Percentiles rank a stretch among this genome's conserved stretches.
These are phyloP conservation scores for Drosophila lacicola DNA, from an alignment of 2,888 invertebrate genomes.

Conservation along the genomic window DNA sequence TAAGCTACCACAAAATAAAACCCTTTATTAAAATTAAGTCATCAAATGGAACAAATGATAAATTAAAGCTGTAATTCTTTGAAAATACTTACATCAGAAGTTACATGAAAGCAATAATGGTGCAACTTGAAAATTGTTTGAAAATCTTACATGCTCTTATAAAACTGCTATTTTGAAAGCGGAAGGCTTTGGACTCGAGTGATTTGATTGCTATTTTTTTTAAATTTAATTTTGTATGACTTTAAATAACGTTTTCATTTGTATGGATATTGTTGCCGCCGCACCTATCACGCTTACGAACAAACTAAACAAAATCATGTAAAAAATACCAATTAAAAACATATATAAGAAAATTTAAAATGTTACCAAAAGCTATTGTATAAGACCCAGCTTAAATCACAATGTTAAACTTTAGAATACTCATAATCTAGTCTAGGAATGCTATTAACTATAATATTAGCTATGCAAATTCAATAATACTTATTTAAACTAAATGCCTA, in stretches of 20 bases:
- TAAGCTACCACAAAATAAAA: constrained; percentile 35
- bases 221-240: constrained; percentile 14
- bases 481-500: constrained; percentile 32
- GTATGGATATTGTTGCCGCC: constrained; percentile 81
- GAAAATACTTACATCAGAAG: background rate
- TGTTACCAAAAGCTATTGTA: constrained; percentile 33
- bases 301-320: constrained; percentile 41
- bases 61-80: constrained; percentile 53
- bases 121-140: constrained; percentile 38
- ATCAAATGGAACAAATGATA: constrained; percentile 15
- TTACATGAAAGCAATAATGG: constrained; percentile 50
- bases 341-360: constrained; percentile 11
- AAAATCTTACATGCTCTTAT: constrained; percentile 2
- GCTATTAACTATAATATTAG: constrained; percentile 57
- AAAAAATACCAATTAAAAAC: constrained; percentile 24
- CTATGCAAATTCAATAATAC: constrained; percentile 54
- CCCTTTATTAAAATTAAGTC: constrained; percentile 46
- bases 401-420: constrained; percentile 55
- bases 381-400: constrained; percentile 54
- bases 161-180: background rate
- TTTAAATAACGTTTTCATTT: constrained; percentile 32
- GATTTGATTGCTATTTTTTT: constrained; percentile 15
- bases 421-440: constrained; percentile 60
- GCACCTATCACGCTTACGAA: constrained; percentile 69
- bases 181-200: too few relatives aligned